These are phyloP conservation scores for Zele albiditarsus DNA, from an alignment of 2,888 invertebrate genomes.

Conservation along the genomic window DNA sequence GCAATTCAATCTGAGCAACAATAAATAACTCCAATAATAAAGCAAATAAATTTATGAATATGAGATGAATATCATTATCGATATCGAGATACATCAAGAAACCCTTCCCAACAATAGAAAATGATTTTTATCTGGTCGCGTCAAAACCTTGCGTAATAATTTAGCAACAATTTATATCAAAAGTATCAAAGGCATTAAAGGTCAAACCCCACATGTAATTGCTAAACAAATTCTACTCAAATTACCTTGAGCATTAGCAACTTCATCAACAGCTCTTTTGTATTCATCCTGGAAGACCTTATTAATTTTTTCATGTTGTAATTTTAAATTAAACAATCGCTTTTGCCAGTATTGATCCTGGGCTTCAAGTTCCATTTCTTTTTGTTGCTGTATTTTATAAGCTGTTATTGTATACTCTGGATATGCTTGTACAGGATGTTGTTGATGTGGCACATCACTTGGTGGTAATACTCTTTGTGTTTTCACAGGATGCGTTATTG, in stretches of 20 bases:
- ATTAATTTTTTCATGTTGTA: constrained; percentile 76
- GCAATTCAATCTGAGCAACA: no score
- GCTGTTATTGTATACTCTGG: constrained; percentile 67
- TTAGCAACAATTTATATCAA: no score
- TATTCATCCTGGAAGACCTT: constrained; percentile 63
- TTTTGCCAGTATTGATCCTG: constrained; percentile 79
- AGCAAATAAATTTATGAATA: not conserved
- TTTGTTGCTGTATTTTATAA: constrained; percentile 74
- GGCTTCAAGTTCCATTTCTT: constrained; percentile 76
- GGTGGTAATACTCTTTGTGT: not conserved
- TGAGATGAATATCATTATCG: no score
- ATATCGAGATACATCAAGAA: no score
- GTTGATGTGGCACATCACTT: not conserved
- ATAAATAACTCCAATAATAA: not conserved
- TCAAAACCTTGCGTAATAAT: no score
- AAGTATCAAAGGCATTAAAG: no score
- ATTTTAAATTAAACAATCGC: constrained; percentile 75
- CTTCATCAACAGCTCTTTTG: constrained; percentile 47
- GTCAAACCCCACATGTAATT: no score
- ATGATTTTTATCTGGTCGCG: no score
- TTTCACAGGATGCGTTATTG: constrained; percentile 9
- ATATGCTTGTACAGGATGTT: constrained; percentile 45
- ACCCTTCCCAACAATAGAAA: no score
- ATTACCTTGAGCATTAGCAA: constrained; percentile 48
- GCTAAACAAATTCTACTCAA: no score